A percentile compares a stretch with the other conserved stretches of the same genome.
These are phyloP conservation scores for Eretmochelys imbricata DNA, from an alignment of 2,113 vertebrate genomes.

Conservation along the genomic window DNA sequence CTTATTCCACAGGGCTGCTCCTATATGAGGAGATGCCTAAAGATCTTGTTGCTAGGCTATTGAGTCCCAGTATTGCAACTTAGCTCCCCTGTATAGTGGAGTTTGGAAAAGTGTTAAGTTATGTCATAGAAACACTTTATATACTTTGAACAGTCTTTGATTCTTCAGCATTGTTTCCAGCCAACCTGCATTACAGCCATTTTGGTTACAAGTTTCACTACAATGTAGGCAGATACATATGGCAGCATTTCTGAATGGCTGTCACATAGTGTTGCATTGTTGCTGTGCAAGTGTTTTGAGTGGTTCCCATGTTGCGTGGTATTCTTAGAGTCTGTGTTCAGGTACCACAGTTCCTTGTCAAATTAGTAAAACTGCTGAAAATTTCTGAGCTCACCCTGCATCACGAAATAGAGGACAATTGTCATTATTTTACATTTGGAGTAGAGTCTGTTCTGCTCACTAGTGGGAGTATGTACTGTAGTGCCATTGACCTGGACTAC, in stretches of 20 bases:
- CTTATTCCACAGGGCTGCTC: neutral
- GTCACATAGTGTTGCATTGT: neutral
- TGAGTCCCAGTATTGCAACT: rapidly evolving
- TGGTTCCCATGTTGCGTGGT: neutral
- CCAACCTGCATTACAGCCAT: neutral
- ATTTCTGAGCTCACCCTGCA: neutral
- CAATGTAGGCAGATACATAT: neutral
- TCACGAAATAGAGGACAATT: neutral
- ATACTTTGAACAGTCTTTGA: neutral
- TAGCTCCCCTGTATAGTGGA: neutral
- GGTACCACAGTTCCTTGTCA: neutral
- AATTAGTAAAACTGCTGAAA: neutral
- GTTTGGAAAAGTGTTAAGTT: neutral
- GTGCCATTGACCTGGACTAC: neutral
- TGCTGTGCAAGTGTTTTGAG: neutral
- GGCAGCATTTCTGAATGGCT: neutral
- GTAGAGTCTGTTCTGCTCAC: neutral
- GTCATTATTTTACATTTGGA: neutral
- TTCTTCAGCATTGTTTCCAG: neutral
- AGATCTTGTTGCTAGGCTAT: rapidly evolving
- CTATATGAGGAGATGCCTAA: neutral
- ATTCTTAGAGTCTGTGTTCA: neutral
- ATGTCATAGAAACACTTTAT: neutral
- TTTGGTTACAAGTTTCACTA: neutral
- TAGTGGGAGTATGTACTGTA: neutral